Evolutionary conservation across 2,888 invertebrate genomes (phyloP), one percentile per base, ranked within the genome.

Genomic region (Epiblema foenella): DNA sequence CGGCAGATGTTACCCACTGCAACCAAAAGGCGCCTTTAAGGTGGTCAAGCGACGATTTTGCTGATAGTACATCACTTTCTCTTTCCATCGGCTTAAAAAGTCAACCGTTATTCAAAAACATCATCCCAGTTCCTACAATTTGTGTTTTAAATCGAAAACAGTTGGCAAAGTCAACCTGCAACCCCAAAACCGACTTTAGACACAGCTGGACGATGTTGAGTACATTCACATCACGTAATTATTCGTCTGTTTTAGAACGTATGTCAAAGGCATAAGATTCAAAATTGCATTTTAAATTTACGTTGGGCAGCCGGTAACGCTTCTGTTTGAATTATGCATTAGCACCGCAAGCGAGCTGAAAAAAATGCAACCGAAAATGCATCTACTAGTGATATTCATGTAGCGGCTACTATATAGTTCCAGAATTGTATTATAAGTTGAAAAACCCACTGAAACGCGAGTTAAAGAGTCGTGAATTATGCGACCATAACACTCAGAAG

Each of bases 281-380:
- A 52, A 33, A 52, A 37, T 63, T 12, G 51, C 10, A 15, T 20
- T 17, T 37, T 33, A 24, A 7, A 20, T 59, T 20, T 37, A 29
- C 46, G 24, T 18, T 29, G 42, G 42, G 9, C 24, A 57, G 56
- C 29, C 57, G 54, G 49, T 15, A 51, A 12, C 54, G 57, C 39
- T 56, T 20, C 33, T 63, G 39, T 56, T 62, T 62, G 69, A 69
- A 69, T 69, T 64, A 64, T 64, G 51, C 69, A 69, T 69, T 17
- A 64, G 63, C 24, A 11, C 10, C 33, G 51, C 63, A 20, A 37
- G 37, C 37, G 63, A 52, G 20, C 51, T 54, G 49, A 52, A 63
- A 69, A n/a, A 62, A 67, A 58, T 52, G 63, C 51, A 63, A 24
- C 68, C 68, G 46, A 51, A 60, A 52, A 60, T 60, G 39, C 37